These are phyloP conservation scores for Solenopsis invicta DNA, from an alignment of 1,140 invertebrate species.

Conservation along the genomic window DNA sequence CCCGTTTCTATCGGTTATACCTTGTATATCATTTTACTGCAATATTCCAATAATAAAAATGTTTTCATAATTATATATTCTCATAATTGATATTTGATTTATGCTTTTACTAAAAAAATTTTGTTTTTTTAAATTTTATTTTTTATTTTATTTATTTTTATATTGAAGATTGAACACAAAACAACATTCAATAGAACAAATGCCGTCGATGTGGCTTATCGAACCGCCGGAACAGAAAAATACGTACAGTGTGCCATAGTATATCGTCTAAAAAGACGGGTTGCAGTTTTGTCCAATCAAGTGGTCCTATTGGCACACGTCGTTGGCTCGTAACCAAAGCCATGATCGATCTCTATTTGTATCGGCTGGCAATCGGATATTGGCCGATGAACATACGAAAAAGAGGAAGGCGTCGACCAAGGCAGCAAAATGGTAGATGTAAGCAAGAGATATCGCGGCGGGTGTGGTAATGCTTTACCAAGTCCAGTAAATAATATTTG, in stretches of 20 bases:
- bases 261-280: slow-evolving; percentile 50
- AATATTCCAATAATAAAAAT: slow-evolving; percentile 16
- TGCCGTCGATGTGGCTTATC: slow-evolving; percentile 30
- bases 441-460: slow-evolving; percentile 42
- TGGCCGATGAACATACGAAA: slow-evolving; percentile 44
- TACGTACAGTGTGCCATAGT: slow-evolving; percentile 6
- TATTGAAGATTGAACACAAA: neutral
- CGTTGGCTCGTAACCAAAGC: slow-evolving; percentile 48
- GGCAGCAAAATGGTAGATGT: slow-evolving; percentile 40
- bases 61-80: neutral
- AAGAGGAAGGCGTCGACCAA: slow-evolving; percentile 50
- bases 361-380: slow-evolving; percentile 60
- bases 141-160: neutral
- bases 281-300: slow-evolving; percentile 60
- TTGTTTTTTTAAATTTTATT: neutral
- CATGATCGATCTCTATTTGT: slow-evolving; percentile 67
- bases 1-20: neutral
- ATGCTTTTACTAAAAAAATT: neutral
- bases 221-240: slow-evolving; percentile 25
- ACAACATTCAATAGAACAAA: slow-evolving; percentile 9
- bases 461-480: slow-evolving; percentile 49
- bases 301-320: slow-evolving; percentile 58
- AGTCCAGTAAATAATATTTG: slow-evolving; percentile 18
- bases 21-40: neutral
- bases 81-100: neutral